Evolutionary conservation across 1,140 invertebrate species (phyloP).

Genomic region (Bombyx mandarina): DNA sequence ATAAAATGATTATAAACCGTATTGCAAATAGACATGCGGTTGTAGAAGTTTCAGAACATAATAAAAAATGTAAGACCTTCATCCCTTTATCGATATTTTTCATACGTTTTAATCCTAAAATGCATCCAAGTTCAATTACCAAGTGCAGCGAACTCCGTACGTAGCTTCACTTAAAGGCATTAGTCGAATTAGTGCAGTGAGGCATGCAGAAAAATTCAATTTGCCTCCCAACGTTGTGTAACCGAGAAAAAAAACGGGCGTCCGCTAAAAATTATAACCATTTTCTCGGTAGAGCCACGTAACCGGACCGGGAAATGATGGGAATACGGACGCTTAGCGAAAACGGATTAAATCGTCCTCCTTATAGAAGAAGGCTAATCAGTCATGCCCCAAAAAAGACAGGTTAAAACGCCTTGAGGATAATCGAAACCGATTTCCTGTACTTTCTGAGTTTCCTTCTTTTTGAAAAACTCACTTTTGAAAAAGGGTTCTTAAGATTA

Average conservation of each 20-base stretch:
- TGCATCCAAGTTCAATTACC: too few species aligned
- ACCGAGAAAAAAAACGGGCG: slow-evolving; percentile 41
- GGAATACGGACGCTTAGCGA: slow-evolving; percentile 35
- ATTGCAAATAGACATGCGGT: too few species aligned
- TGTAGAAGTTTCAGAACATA: too few species aligned
- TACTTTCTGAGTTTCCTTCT: too few species aligned
- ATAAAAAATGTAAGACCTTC: too few species aligned
- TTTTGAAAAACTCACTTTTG: too few species aligned
- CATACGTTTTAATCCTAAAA: too few species aligned
- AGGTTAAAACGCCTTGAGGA: not conserved
- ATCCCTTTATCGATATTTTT: too few species aligned
- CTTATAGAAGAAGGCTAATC: slow-evolving; percentile 36
- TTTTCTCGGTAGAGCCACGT: slow-evolving; percentile 37
- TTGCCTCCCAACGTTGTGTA: slow-evolving; percentile 43
- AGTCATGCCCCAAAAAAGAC: slow-evolving; percentile 13
- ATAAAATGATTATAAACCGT: too few species aligned
- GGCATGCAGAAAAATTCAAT: slow-evolving; percentile 65
- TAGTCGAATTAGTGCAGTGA: slow-evolving; percentile 62
- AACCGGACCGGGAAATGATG: slow-evolving; percentile 28
- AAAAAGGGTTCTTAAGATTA: too few species aligned
- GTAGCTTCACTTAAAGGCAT: slow-evolving; percentile 39
- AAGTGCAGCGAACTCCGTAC: slow-evolving; percentile 24
- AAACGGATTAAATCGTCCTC: slow-evolving; percentile 53
- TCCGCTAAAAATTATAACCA: slow-evolving; percentile 58
- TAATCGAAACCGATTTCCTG: too few species aligned